Conservation (phyloP, 2,888 invertebrate species). For the Nasonovia ribisnigri region DNA sequence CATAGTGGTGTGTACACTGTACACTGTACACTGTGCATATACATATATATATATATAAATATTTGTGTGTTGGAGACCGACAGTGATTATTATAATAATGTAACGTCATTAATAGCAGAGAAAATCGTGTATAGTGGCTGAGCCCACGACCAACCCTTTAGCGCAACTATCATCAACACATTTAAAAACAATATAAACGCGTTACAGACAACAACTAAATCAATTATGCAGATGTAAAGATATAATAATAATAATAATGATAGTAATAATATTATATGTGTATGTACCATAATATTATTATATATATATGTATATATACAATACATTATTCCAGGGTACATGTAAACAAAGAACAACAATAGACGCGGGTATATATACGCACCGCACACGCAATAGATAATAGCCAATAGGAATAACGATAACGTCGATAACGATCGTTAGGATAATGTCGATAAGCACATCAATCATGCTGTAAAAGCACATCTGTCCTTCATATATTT, state of each 20-base stretch:
- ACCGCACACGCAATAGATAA: not conserved
- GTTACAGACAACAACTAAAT: constrained; percentile 19
- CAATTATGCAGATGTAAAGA: constrained; percentile 31
- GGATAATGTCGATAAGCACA: constrained; percentile 49
- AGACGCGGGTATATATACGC: not conserved
- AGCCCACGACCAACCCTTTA: not conserved
- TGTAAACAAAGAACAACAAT: constrained; percentile 50
- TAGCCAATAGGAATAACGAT: constrained; percentile 41
- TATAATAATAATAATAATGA: constrained; percentile 16
- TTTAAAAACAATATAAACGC: constrained; percentile 48
- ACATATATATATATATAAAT: not conserved
- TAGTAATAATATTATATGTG: not conserved
- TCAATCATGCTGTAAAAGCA: constrained; percentile 44
- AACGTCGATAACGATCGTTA: constrained; percentile 43
- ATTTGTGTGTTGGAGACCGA: not conserved
- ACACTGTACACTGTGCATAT: not conserved
- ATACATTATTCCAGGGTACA: not conserved
- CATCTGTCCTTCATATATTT: constrained; percentile 40
- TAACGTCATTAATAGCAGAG: constrained; percentile 42
- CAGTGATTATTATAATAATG: constrained; percentile 39
- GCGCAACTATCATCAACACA: not conserved
- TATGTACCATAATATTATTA: not conserved
- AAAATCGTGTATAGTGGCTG: not conserved
- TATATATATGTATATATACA: not conserved
- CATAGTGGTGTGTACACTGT: not conserved